Evolutionary conservation across 2,113 vertebrate species (phyloP).

Genomic region (Chascanopsetta lugubris): DNA sequence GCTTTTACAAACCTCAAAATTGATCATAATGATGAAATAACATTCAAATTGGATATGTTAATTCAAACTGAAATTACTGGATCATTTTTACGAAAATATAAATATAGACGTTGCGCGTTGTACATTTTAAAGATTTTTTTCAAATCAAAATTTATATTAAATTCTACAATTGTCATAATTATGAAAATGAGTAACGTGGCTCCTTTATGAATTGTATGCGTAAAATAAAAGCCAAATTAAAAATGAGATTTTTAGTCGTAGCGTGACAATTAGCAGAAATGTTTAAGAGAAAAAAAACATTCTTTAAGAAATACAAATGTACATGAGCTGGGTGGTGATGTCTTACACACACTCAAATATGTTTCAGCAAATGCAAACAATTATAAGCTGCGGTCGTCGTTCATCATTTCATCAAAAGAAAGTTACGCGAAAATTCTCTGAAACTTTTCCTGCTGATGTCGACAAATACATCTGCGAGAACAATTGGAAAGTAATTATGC

Average conservation of each 20-base stretch:
- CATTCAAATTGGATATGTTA: neutral
- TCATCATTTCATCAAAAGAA: conserved; percentile 27
- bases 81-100: neutral
- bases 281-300: neutral
- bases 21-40: neutral
- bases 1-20: neutral
- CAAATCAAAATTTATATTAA: neutral
- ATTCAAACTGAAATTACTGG: neutral
- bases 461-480: conserved; percentile 48
- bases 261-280: neutral
- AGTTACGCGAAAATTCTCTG: conserved; percentile 27
- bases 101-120: neutral
- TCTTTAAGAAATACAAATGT: no score
- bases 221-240: neutral
- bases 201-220: neutral
- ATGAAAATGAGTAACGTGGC: neutral
- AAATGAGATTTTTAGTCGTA: neutral
- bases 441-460: conserved; percentile 59
- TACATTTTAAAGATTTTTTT: neutral
- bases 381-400: neutral
- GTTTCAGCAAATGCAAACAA: neutral
- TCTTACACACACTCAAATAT: neutral
- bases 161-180: neutral
- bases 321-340: conserved; percentile 19
- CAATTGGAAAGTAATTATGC: conserved; percentile 59